Percentiles rank a stretch among this genome's conserved stretches.
Conservation (phyloP, 2,113 vertebrate species). For the Thinocorus orbignyianus region DNA sequence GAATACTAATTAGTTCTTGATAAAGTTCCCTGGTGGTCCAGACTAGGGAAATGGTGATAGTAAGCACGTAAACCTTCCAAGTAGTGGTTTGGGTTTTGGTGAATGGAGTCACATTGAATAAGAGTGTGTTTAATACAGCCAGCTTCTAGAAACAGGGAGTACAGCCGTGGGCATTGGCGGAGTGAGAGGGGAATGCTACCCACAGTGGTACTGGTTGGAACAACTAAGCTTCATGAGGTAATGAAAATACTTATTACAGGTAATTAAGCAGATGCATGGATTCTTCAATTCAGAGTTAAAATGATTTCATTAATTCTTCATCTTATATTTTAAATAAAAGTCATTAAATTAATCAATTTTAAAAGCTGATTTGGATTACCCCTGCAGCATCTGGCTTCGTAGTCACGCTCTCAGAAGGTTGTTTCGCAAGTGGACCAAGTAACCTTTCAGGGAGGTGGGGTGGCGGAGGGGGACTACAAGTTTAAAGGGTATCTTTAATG, state of each 20-base stretch:
- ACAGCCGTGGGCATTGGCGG: not conserved
- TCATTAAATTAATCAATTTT: not conserved
- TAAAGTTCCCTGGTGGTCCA: not conserved
- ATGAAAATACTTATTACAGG: not conserved
- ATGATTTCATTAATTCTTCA: not conserved
- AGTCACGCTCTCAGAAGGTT: not conserved
- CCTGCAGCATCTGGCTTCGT: not conserved
- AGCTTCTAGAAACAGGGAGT: not conserved
- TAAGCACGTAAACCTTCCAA: not conserved
- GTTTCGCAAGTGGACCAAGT: not conserved
- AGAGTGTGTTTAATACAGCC: not conserved
- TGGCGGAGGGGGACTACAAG: not conserved
- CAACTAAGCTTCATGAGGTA: not conserved
- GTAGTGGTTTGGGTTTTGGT: not conserved
- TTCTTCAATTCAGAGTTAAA: not conserved
- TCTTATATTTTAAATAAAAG: not conserved
- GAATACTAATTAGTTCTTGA: not conserved
- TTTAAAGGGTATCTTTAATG: not conserved
- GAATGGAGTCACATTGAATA: not conserved
- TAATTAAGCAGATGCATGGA: not conserved
- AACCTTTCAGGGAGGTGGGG: not conserved
- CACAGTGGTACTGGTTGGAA: not conserved
- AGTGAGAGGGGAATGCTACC: not conserved
- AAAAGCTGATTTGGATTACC: not conserved
- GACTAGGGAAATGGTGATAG: not conserved